phyloP scores from a whole-genome alignment of 2,888 invertebrate genomes.

The Cheilosia vernalis region DNA sequence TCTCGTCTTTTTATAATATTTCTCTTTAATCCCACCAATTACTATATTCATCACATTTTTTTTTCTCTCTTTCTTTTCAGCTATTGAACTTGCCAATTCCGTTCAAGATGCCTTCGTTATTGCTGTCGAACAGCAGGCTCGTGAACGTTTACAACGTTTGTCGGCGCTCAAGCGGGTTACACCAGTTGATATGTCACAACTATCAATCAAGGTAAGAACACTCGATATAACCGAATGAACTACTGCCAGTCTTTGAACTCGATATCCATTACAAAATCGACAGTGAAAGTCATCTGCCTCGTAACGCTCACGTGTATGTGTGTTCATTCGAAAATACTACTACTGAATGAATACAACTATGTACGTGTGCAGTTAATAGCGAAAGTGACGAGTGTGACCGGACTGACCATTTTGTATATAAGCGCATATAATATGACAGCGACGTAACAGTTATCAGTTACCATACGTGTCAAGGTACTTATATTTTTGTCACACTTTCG shows the following conservation, averaged over 20 bases:
- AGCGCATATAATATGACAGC: conserved; percentile 20
- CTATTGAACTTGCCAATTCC: conserved; percentile 93
- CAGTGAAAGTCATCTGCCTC: conserved; percentile 36
- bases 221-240: background rate
- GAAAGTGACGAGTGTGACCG: conserved; percentile 60
- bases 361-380: conserved; percentile 31
- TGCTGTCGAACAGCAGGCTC: conserved; percentile 97
- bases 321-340: conserved; percentile 32
- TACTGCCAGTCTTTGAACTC: background rate
- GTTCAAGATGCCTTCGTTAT: conserved; percentile 99
- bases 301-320: conserved; percentile 6
- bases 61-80: conserved; percentile 84
- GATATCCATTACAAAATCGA: conserved; percentile 7
- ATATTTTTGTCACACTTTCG: conserved; percentile 42
- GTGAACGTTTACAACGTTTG: conserved; percentile 95
- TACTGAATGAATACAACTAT: conserved; percentile 9
- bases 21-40: no score
- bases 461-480: conserved; percentile 34
- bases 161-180: conserved; percentile 96
- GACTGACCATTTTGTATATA: conserved; percentile 23
- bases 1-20: no score
- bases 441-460: conserved; percentile 47
- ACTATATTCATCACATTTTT: background rate
- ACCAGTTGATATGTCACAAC: conserved; percentile 96
- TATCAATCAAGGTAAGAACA: conserved; percentile 90